Evolutionary conservation across 2,113 vertebrate species (phyloP).

Genomic region (Chlorocebus sabaeus): DNA sequence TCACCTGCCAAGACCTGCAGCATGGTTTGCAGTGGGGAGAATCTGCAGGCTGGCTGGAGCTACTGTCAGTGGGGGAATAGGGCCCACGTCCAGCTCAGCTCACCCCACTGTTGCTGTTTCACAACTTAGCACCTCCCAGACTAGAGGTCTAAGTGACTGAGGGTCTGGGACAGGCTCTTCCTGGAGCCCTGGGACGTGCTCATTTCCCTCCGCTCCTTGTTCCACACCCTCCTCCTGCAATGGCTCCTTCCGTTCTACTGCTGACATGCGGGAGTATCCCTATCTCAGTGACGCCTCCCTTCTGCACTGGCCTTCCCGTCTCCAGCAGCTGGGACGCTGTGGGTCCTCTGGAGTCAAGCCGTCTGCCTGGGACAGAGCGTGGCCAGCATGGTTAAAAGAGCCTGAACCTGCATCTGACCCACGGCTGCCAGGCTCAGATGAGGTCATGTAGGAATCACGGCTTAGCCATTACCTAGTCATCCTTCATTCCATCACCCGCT

Average conservation of each 20-base stretch:
- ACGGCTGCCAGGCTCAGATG: accelerated
- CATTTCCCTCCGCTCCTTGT: accelerated
- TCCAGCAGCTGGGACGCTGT: no score
- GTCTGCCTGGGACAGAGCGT: not conserved
- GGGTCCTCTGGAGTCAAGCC: not conserved
- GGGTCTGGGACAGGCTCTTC: not conserved
- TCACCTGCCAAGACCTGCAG: accelerated
- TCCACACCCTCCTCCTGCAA: not conserved
- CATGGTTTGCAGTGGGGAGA: not conserved
- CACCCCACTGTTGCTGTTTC: not conserved
- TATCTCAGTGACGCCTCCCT: not conserved
- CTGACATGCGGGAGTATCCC: accelerated
- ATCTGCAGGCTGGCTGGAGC: not conserved
- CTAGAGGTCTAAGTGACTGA: not conserved
- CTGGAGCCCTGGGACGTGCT: not conserved
- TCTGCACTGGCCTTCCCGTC: accelerated
- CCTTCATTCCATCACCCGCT: accelerated
- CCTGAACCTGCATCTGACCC: not conserved
- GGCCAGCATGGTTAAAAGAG: not conserved
- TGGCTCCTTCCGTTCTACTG: accelerated
- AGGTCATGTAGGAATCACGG: not conserved
- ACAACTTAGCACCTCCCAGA: not conserved
- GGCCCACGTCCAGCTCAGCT: accelerated
- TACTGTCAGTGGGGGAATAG: no score
- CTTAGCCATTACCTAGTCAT: not conserved